phyloP scores from a whole-genome alignment of 2,113 vertebrate genomes.

The Caracal caracal region DNA sequence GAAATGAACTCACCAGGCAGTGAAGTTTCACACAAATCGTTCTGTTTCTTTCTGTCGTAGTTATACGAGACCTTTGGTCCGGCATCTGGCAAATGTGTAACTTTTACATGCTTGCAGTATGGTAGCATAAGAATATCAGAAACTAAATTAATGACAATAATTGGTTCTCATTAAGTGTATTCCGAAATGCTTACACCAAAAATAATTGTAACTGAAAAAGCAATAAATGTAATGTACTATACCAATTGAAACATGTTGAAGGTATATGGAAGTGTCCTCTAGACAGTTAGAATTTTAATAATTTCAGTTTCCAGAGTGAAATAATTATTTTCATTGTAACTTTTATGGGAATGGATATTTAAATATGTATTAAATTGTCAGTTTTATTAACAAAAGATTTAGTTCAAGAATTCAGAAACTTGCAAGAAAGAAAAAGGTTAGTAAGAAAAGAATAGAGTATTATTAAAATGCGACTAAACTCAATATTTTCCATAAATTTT shows the following conservation, averaged over 20 bases:
- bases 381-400: slow-evolving; percentile 53
- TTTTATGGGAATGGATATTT: slow-evolving; percentile 1
- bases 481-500: neutral
- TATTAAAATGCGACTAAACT: slow-evolving; percentile 22
- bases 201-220: neutral
- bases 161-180: neutral
- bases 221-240: neutral
- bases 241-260: neutral
- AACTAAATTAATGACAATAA: neutral
- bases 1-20: neutral
- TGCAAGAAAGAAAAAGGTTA: neutral
- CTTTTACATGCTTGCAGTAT: neutral
- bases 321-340: slow-evolving; percentile 36
- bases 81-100: neutral
- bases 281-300: neutral
- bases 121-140: neutral
- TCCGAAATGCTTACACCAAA: neutral
- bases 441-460: neutral
- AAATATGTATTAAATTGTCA: neutral
- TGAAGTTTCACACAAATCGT: neutral
- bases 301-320: slow-evolving; percentile 39
- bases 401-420: neutral
- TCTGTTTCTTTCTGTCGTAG: slow-evolving; percentile 6
- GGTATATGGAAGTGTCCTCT: neutral
- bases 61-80: neutral